These are phyloP conservation scores for Caenorhabditis panamensis DNA, from an alignment of 2,888 invertebrate genomes.

Conservation along the genomic window DNA sequence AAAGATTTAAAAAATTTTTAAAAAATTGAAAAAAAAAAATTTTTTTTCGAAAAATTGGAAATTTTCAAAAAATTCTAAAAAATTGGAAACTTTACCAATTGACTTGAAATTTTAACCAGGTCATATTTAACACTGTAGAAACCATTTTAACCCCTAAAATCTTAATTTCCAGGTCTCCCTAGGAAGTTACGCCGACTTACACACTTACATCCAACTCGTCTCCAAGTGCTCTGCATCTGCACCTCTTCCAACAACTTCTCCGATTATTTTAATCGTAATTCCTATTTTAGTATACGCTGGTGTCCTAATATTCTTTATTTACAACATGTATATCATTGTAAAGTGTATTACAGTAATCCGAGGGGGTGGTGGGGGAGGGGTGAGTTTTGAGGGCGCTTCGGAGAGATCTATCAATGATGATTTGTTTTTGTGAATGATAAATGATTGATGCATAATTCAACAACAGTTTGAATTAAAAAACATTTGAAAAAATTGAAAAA, in stretches of 20 bases:
- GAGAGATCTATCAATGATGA: conserved; percentile 52
- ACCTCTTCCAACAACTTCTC: conserved; percentile 37
- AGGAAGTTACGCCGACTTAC: conserved; percentile 59
- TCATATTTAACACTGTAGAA: too few relatives aligned
- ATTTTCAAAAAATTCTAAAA: neutral
- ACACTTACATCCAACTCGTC: conserved; percentile 61
- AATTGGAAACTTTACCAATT: too few relatives aligned
- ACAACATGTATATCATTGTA: conserved; percentile 56
- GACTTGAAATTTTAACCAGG: too few relatives aligned
- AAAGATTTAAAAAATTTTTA: conserved; percentile 1
- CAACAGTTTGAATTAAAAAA: too few relatives aligned
- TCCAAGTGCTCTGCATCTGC: conserved; percentile 37
- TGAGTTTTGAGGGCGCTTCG: conserved; percentile 11
- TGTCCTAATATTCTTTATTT: conserved; percentile 53
- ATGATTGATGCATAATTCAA: too few relatives aligned
- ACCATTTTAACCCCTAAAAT: too few relatives aligned
- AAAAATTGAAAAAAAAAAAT: neutral
- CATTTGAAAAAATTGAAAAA: too few relatives aligned
- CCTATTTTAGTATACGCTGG: conserved; percentile 56
- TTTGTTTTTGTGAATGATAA: conserved; percentile 36
- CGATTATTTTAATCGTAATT: conserved; percentile 54
- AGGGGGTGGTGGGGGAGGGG: conserved; percentile 28
- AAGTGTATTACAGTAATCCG: conserved; percentile 55
- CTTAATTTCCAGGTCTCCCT: conserved; percentile 53
- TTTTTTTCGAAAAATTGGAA: neutral